Base-by-base conservation (phyloP, 1,140 invertebrate species). In the Drosophila suzukii region DNA sequence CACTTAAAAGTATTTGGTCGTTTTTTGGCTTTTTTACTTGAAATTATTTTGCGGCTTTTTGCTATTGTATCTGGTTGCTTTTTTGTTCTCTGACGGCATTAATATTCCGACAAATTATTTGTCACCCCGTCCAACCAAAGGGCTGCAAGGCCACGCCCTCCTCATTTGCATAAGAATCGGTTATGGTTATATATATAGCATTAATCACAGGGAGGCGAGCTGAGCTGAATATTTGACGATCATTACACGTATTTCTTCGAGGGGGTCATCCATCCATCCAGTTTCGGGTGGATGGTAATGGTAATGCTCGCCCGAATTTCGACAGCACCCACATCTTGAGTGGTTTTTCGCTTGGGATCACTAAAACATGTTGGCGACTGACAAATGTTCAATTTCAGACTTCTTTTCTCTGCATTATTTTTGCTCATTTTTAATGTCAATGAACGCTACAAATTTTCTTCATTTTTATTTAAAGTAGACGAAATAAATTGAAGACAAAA, bases 401-500 rank as follows among this genome's bases (percentile, higher is more conserved):
- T 39, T 58, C 58, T 62, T 77, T 60, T 61, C 50, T 75, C 65
- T 53, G 56, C 51, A 66, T 78, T 86, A 56, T 53, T 65, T 78
- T 67, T 51, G 38, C 72, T 75, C 51, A 44, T 75, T 72, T 83
- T 80, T 72, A 68, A 78, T 80, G 84, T 88, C 84, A 88, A 89
- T 82, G 84, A 88, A 88, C 83, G 83, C 84, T 75, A 49, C 77
- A 78, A 80, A 67, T 88, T 88, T 78, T 89, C 84, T 80, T 88
- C 75, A 81, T 86, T 81, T 86, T 86, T 86, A 88, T 88, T 88
- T 83, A 88, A 86, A 82, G 83, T 88, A 82, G 83, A 82, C 72
- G 82, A 84, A 84, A 89, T 77, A 88, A 88, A 88, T 80, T 62
- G 49, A 85, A 71, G 57, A 62, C 65, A 75, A 86, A 66, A 79